Conservation (phyloP, 1,140 invertebrate genomes). For the Cecropterus lyciades region DNA sequence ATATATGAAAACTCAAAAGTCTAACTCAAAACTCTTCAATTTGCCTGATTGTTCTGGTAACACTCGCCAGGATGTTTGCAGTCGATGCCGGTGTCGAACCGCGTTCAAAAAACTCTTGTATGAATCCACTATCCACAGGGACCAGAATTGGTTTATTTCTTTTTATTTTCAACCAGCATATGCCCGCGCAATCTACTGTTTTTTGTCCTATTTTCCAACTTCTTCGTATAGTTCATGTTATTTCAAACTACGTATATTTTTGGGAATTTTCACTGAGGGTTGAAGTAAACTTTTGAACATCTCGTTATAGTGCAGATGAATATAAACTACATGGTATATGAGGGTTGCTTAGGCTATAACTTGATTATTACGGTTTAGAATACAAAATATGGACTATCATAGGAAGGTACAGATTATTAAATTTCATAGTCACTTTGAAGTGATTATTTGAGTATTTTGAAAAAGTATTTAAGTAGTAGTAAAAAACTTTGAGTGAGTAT, state of each 20-base stretch:
- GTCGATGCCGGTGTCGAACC: slow-evolving; percentile 54
- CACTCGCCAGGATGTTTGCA: slow-evolving; percentile 41
- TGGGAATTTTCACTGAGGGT: not conserved
- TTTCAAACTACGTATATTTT: slow-evolving; percentile 33
- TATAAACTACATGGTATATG: no score
- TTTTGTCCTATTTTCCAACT: slow-evolving; percentile 41
- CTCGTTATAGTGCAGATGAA: not conserved
- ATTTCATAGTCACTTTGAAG: no score
- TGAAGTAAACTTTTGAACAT: not conserved
- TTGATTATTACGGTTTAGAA: no score
- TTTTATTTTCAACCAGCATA: slow-evolving; percentile 37
- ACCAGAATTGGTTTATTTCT: slow-evolving; percentile 48
- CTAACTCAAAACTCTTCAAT: not conserved
- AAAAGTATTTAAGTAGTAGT: no score
- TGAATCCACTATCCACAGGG: slow-evolving; percentile 50
- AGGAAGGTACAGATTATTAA: no score
- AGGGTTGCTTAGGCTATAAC: no score
- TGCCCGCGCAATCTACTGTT: slow-evolving; percentile 31
- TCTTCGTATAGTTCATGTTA: slow-evolving; percentile 39
- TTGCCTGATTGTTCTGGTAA: slow-evolving; percentile 4
- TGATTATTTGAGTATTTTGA: no score
- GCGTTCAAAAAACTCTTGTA: slow-evolving; percentile 54
- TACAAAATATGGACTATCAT: no score
- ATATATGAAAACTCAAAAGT: no score
- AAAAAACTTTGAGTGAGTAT: no score